Percentiles rank a stretch among this genome's conserved stretches.
Conservation (phyloP, 2,113 vertebrate species). For the Tachysurus vachellii region DNA sequence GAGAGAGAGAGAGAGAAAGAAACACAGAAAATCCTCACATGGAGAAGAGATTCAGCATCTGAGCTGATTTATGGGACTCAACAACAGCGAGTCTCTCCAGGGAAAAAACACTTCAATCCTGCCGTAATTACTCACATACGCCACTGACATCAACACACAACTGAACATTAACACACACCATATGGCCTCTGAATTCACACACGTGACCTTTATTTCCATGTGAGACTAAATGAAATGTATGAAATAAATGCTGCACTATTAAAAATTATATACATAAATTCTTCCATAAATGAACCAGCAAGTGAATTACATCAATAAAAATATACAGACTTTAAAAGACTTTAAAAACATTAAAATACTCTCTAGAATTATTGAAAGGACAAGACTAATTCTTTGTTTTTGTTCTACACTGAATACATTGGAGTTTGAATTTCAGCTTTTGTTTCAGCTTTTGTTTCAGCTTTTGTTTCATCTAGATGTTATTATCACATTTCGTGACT, state of each 20-base stretch:
- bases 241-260: background rate
- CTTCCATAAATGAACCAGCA: background rate
- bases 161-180: conserved; percentile 70
- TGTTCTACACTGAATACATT: background rate
- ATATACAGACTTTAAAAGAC: too few species aligned
- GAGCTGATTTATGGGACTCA: conserved; percentile 60
- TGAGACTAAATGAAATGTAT: background rate
- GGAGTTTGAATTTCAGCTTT: background rate
- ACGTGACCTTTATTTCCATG: background rate
- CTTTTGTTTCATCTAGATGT: background rate
- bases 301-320: background rate
- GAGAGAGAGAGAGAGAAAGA: background rate
- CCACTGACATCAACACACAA: conserved; percentile 73
- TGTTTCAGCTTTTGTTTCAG: background rate
- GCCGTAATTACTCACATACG: conserved; percentile 66
- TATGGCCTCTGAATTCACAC: conserved; percentile 56
- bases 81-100: conserved; percentile 43
- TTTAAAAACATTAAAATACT: too few species aligned
- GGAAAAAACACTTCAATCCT: conserved; percentile 49
- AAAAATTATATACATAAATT: background rate
- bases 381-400: background rate
- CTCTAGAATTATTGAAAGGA: background rate
- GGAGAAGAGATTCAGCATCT: conserved; percentile 49
- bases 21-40: conserved; percentile 45
- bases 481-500: too few species aligned